Percentiles rank a stretch among this genome's conserved stretches.
Conservation (phyloP, 2,888 invertebrate genomes). For the Dryococelus australis region DNA sequence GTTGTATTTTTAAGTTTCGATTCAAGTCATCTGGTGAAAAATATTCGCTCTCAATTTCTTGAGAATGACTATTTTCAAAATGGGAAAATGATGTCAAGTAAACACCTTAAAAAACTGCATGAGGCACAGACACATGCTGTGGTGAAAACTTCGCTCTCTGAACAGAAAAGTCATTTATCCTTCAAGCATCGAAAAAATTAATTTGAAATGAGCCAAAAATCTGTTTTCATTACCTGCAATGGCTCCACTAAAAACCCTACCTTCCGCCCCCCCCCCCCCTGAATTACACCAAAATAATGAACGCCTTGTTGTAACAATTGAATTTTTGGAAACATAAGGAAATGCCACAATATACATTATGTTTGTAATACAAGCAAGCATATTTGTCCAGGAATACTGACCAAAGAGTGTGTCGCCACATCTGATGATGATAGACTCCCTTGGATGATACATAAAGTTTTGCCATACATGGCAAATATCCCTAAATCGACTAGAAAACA, state of each 20-base stretch:
- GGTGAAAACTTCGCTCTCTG: background rate
- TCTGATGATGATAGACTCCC: background rate
- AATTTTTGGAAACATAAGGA: background rate
- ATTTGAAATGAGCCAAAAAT: background rate
- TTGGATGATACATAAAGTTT: background rate
- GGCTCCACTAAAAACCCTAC: background rate
- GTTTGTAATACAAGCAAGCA: background rate
- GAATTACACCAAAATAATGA: background rate
- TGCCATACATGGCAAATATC: background rate
- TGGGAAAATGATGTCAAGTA: background rate
- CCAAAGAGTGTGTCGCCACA: background rate
- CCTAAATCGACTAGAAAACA: background rate
- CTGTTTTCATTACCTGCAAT: background rate
- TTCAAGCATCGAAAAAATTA: background rate
- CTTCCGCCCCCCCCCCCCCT: background rate
- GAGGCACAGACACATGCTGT: background rate
- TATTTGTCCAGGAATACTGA: background rate
- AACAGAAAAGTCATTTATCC: too few relatives aligned
- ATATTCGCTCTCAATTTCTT: background rate
- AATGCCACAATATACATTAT: background rate
- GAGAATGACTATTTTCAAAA: background rate
- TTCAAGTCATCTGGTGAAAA: background rate
- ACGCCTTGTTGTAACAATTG: background rate
- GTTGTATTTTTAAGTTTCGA: background rate
- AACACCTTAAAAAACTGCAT: background rate